Conservation (phyloP, 1,140 invertebrate genomes). For the Nephila pilipes region DNA sequence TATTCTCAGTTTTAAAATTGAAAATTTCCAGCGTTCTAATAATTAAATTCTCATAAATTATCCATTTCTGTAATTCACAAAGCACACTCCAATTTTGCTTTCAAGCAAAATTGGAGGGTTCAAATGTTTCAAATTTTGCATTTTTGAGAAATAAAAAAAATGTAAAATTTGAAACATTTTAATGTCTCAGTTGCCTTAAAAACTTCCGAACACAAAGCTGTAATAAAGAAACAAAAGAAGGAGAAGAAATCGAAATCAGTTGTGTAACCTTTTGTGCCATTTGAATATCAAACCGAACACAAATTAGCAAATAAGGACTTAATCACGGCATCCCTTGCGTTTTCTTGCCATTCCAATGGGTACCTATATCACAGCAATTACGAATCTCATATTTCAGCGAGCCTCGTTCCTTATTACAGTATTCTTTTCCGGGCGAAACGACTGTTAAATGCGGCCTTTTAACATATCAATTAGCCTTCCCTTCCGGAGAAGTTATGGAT, state of each 20-base stretch:
- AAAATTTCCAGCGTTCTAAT: too few species aligned
- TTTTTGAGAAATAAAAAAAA: too few species aligned
- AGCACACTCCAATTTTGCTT: too few species aligned
- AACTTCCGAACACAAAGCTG: too few species aligned
- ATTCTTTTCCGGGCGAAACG: neutral
- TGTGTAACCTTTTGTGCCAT: conserved; percentile 44
- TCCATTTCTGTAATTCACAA: too few species aligned
- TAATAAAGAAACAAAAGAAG: neutral
- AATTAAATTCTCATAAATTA: too few species aligned
- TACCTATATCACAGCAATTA: conserved; percentile 1
- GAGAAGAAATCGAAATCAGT: neutral
- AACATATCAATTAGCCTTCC: conserved; percentile 13
- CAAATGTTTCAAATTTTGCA: too few species aligned
- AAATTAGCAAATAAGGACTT: conserved; percentile 33
- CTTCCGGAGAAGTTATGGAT: neutral
- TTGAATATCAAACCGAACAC: conserved; percentile 37
- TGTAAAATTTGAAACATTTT: too few species aligned
- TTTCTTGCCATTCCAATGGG: conserved; percentile 2
- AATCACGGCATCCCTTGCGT: neutral
- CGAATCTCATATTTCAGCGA: conserved; percentile 8
- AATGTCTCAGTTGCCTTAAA: too few species aligned
- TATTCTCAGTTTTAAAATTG: too few species aligned
- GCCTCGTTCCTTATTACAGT: neutral
- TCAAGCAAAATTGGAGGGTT: too few species aligned
- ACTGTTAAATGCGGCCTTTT: conserved; percentile 29